phyloP scores from a whole-genome alignment of 1,140 invertebrate genomes.

The Spodoptera litura region DNA sequence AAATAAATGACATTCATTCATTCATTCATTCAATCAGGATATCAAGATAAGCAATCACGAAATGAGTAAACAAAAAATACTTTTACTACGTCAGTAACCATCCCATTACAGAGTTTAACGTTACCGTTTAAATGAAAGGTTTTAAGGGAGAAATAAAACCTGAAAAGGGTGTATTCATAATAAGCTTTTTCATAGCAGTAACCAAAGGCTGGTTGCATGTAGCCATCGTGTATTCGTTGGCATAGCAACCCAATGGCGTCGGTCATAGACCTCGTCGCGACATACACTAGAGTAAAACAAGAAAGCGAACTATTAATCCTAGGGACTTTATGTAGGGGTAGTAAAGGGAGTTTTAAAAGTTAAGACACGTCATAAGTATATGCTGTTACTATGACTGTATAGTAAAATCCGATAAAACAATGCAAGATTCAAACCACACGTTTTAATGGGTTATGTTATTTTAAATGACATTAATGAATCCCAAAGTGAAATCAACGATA shows the following conservation, averaged over 20 bases:
- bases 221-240: slow-evolving; percentile 69
- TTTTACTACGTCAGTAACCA: background rate
- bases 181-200: slow-evolving; percentile 56
- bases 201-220: slow-evolving; percentile 57
- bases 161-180: slow-evolving; percentile 57
- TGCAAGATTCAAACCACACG: background rate
- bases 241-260: slow-evolving; percentile 72
- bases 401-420: slow-evolving; percentile 4
- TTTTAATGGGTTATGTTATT: background rate
- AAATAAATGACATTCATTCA: too few relatives aligned
- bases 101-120: background rate
- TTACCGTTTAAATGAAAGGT: slow-evolving; percentile 42
- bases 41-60: background rate
- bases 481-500: slow-evolving; percentile 6
- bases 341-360: background rate
- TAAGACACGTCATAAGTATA: background rate
- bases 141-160: slow-evolving; percentile 58
- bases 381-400: background rate
- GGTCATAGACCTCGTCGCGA: slow-evolving; percentile 81
- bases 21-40: too few relatives aligned
- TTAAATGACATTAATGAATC: slow-evolving; percentile 24
- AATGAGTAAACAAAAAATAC: background rate
- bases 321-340: slow-evolving; percentile 72
- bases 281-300: slow-evolving; percentile 78
- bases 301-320: slow-evolving; percentile 76